Percentiles rank a stretch among this genome's conserved stretches.
phyloP scores from a whole-genome alignment of 2,113 vertebrate genomes.

The Leiothrix lutea region DNA sequence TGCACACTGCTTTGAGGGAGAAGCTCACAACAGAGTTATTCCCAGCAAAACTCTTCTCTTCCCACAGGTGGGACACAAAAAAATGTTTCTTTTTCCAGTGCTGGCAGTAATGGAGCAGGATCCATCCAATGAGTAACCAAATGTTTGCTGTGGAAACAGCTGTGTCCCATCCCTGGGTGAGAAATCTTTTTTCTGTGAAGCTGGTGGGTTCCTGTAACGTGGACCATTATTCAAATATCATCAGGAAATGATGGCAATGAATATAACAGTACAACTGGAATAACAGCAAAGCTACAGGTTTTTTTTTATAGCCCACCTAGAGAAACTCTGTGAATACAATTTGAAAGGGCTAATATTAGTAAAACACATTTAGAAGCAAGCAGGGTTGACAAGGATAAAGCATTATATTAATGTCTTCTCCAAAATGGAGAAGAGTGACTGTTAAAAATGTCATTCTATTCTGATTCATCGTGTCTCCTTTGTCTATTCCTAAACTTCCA shows the following conservation, averaged over 20 bases:
- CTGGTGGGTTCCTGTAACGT: background rate
- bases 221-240: background rate
- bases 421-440: background rate
- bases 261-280: background rate
- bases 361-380: background rate
- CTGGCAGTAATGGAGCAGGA: background rate
- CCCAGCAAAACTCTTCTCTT: background rate
- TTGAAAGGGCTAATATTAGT: background rate
- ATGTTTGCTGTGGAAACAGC: background rate
- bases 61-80: rapidly evolving
- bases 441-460: background rate
- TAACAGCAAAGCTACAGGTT: background rate
- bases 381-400: background rate
- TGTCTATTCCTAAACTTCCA: background rate
- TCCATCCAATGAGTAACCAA: background rate
- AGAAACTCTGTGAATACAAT: background rate
- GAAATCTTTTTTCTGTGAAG: background rate
- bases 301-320: background rate
- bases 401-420: background rate
- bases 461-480: background rate
- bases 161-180: background rate
- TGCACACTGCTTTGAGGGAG: background rate
- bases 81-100: background rate
- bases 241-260: background rate
- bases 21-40: background rate